Conservation (phyloP, 2,888 invertebrate genomes). For the Mimas tiliae region DNA sequence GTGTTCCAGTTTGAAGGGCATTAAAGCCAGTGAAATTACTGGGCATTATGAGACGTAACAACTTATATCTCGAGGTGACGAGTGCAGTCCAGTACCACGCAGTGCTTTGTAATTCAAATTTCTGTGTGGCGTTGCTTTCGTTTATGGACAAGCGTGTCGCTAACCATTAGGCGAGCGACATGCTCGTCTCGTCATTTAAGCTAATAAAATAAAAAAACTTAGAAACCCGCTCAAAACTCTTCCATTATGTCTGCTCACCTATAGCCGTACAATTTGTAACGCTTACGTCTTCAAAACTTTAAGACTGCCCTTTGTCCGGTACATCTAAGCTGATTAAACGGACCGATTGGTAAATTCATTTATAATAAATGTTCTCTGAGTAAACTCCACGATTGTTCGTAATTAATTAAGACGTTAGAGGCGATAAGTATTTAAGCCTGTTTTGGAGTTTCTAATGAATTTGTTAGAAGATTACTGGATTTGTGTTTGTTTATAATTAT, state of each 20-base stretch:
- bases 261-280: constrained; percentile 34
- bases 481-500: background rate
- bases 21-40: too few relatives aligned
- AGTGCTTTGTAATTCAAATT: too few relatives aligned
- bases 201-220: too few relatives aligned
- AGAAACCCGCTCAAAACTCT: background rate
- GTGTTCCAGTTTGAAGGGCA: too few relatives aligned
- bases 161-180: too few relatives aligned
- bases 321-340: constrained; percentile 63
- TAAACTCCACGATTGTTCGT: constrained; percentile 50
- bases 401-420: constrained; percentile 64
- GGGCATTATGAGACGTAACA: too few relatives aligned
- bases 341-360: constrained; percentile 61
- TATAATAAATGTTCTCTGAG: constrained; percentile 50
- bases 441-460: constrained; percentile 43
- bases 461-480: constrained; percentile 29
- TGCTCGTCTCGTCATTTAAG: too few relatives aligned
- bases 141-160: too few relatives aligned
- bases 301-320: constrained; percentile 53
- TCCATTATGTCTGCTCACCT: background rate
- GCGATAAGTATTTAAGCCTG: constrained; percentile 49
- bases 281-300: constrained; percentile 39
- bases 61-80: too few relatives aligned
- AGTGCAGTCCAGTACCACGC: too few relatives aligned
- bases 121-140: too few relatives aligned